Evolutionary conservation across 2,797 vertebrate genomes (phyloP).

Genomic region (Phrynocephalus guinanensis): DNA sequence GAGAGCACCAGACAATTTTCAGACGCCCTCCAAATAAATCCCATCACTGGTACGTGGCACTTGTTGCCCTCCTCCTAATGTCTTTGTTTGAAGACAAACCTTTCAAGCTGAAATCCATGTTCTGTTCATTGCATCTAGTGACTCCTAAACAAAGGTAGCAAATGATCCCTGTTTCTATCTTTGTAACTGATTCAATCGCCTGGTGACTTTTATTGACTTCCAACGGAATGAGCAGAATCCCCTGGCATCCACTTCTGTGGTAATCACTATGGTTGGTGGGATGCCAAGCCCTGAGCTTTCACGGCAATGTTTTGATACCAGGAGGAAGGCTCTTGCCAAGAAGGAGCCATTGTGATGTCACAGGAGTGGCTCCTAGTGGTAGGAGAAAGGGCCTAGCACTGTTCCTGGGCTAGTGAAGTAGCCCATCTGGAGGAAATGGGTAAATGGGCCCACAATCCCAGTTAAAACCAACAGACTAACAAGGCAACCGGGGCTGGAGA

Average conservation of each 20-base stretch:
- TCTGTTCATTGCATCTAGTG: slow-evolving; percentile 45
- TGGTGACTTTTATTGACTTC: slow-evolving; percentile 20
- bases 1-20: slow-evolving; percentile 63
- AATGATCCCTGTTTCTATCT: slow-evolving; percentile 37
- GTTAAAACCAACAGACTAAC: too few species aligned
- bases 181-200: slow-evolving; percentile 37
- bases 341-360: too few species aligned
- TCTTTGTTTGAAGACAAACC: slow-evolving; percentile 56
- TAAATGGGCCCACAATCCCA: too few species aligned
- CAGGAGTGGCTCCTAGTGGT: too few species aligned
- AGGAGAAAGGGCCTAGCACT: too few species aligned
- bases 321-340: too few species aligned
- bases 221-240: slow-evolving; percentile 33
- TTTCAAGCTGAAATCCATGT: slow-evolving; percentile 60
- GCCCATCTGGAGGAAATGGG: too few species aligned
- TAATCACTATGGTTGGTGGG: not conserved
- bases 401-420: too few species aligned
- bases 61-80: slow-evolving; percentile 47
- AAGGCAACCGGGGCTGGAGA: too few species aligned
- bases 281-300: too few species aligned
- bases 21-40: slow-evolving; percentile 46
- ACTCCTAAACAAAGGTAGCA: slow-evolving; percentile 48
- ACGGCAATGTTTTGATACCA: too few species aligned
- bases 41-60: slow-evolving; percentile 57
- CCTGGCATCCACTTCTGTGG: slow-evolving; percentile 31